Percentiles rank a stretch among this genome's conserved stretches.
Conservation (phyloP, 1,140 invertebrate genomes). For the Drosophila suzukii region DNA sequence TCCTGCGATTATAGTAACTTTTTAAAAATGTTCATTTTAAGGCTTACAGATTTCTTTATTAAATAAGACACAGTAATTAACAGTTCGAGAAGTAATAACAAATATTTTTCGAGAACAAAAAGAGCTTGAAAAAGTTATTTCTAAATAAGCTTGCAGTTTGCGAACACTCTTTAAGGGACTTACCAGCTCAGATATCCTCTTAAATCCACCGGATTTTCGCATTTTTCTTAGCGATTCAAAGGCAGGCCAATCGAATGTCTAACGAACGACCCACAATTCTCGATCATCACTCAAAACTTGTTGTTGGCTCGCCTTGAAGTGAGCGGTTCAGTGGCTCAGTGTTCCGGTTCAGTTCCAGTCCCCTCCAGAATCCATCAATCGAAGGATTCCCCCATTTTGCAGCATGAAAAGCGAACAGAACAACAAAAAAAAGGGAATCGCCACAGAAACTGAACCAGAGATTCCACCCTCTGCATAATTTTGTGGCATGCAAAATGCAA, state of each 20-base stretch:
- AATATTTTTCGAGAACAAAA: too few relatives aligned
- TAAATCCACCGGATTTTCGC: not conserved
- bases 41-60: too few relatives aligned
- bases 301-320: not conserved
- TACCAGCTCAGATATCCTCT: not conserved
- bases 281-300: slow-evolving; percentile 21
- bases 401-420: not conserved
- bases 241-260: not conserved
- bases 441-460: slow-evolving; percentile 18
- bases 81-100: too few relatives aligned
- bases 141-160: not conserved
- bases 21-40: too few relatives aligned
- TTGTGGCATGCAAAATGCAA: slow-evolving; percentile 69
- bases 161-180: not conserved
- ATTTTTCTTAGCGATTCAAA: not conserved
- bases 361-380: slow-evolving; percentile 6
- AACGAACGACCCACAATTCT: slow-evolving; percentile 1
- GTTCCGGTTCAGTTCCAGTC: slow-evolving; percentile 38
- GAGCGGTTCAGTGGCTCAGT: slow-evolving; percentile 29
- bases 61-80: too few relatives aligned
- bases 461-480: slow-evolving; percentile 59
- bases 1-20: too few relatives aligned
- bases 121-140: too few relatives aligned
- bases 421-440: slow-evolving; percentile 9
- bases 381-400: slow-evolving; percentile 1